phyloP scores from a whole-genome alignment of 2,797 vertebrate genomes.

The Typhlichthys eigenmanni region DNA sequence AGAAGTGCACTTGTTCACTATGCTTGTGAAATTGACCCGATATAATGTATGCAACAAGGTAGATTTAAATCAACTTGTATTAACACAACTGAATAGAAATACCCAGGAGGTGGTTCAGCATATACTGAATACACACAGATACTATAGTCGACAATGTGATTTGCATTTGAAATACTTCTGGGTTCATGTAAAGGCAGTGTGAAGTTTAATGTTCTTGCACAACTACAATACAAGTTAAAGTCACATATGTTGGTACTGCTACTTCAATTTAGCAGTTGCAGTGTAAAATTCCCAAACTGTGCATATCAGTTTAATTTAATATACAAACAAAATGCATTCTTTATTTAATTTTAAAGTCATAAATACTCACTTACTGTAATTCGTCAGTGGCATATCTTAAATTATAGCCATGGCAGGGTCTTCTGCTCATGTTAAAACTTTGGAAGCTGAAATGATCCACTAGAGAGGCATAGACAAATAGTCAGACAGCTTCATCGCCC shows the following conservation, averaged over 20 bases:
- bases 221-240: not conserved
- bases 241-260: not conserved
- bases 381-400: constrained; percentile 1
- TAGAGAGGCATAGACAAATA: constrained; percentile 67
- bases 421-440: constrained; percentile 65
- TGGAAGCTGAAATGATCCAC: constrained; percentile 67
- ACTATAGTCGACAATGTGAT: not conserved
- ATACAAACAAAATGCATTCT: too few species aligned
- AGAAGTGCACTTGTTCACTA: constrained; percentile 16
- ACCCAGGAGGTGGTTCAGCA: constrained; percentile 1
- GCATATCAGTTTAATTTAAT: too few species aligned
- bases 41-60: constrained; percentile 2
- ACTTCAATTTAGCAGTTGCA: not conserved
- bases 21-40: constrained; percentile 17
- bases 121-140: not conserved
- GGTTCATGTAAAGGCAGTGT: not conserved
- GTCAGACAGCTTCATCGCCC: constrained; percentile 39
- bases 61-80: constrained; percentile 8
- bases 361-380: constrained; percentile 7
- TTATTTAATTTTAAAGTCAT: not conserved
- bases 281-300: too few species aligned
- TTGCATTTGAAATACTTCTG: not conserved
- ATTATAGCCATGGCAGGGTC: constrained; percentile 42
- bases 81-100: not conserved
- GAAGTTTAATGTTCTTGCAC: not conserved